Evolutionary conservation across 2,888 invertebrate species (phyloP).

Genomic region (Troides aeacus): DNA sequence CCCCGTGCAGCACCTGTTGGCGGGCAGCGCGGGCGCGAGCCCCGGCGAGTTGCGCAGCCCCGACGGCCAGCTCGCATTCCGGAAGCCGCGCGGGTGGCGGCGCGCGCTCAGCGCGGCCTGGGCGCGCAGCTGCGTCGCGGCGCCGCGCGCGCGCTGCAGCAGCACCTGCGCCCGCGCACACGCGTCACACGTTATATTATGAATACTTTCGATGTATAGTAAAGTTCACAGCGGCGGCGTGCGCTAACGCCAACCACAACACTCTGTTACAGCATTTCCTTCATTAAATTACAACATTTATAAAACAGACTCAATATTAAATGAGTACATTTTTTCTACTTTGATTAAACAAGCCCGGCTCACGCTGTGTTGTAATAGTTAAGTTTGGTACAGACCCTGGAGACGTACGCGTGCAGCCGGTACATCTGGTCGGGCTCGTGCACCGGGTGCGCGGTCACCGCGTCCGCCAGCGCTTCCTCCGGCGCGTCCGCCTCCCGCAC

Average conservation of each 20-base stretch:
- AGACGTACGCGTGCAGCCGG: conserved; percentile 85
- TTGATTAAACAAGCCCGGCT: too few species aligned
- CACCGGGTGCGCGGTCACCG: conserved; percentile 84
- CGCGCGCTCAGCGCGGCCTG: conserved; percentile 43
- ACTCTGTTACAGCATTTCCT: too few species aligned
- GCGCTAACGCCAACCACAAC: too few species aligned
- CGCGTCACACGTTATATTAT: conserved; percentile 24
- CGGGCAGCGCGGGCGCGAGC: conserved; percentile 70
- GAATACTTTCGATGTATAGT: too few species aligned
- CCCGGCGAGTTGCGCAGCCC: conserved; percentile 86
- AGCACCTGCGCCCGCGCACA: conserved; percentile 21
- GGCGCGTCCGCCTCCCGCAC: conserved; percentile 35
- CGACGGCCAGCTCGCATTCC: conserved; percentile 73
- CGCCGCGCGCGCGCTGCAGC: conserved; percentile 33
- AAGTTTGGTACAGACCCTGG: conserved; percentile 71
- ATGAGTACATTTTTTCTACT: too few species aligned
- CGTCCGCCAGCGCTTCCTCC: conserved; percentile 63
- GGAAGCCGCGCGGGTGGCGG: conserved; percentile 49
- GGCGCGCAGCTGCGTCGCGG: conserved; percentile 36
- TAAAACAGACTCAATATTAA: too few species aligned
- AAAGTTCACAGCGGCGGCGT: too few species aligned
- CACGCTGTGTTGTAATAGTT: too few species aligned
- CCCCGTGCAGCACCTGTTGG: conserved; percentile 58
- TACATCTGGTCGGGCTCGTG: conserved; percentile 82
- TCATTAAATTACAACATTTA: too few species aligned